phyloP scores from a whole-genome alignment of 2,797 vertebrate species.

The Novumbra hubbsi region DNA sequence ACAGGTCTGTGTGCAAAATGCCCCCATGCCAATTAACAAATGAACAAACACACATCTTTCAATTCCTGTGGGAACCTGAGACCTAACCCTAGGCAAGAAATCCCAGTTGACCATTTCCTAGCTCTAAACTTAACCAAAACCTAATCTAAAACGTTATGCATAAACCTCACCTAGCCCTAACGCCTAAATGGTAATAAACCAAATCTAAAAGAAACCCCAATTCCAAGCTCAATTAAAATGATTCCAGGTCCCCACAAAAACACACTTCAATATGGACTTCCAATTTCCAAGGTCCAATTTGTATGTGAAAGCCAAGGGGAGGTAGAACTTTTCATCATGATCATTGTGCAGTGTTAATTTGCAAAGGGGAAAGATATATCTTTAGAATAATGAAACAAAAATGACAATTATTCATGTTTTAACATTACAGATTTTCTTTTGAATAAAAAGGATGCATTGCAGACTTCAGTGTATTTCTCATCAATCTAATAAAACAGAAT shows the following conservation, averaged over 20 bases:
- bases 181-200: no score
- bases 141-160: constrained; percentile 13
- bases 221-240: no score
- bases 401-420: neutral
- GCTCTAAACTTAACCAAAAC: neutral
- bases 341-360: neutral
- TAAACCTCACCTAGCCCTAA: no score
- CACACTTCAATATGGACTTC: neutral
- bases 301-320: constrained; percentile 1
- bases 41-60: neutral
- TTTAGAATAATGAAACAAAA: neutral
- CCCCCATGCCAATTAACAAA: neutral
- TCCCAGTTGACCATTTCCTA: no score
- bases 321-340: constrained; percentile 1
- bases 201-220: no score
- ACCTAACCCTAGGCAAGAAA: no score
- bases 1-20: constrained; percentile 1
- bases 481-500: constrained; percentile 15
- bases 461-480: neutral
- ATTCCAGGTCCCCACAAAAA: no score
- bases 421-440: neutral
- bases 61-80: no score
- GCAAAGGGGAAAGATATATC: neutral
- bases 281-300: constrained; percentile 19
- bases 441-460: neutral